A percentile compares a stretch with the other conserved stretches of the same genome.
These are phyloP conservation scores for Aporophyla nigra DNA, from an alignment of 2,888 invertebrate species.

Conservation along the genomic window DNA sequence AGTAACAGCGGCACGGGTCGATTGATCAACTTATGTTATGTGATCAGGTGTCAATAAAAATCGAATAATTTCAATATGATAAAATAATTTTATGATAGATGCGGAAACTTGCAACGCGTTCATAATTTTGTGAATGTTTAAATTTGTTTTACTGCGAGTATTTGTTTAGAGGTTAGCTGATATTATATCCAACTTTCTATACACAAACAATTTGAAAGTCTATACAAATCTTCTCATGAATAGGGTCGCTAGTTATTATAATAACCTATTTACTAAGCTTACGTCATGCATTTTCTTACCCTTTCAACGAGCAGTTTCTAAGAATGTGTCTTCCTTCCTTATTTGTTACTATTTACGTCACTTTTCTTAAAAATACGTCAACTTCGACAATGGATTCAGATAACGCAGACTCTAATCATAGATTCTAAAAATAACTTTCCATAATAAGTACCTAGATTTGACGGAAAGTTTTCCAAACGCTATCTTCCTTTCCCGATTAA, in stretches of 20 bases:
- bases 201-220: background rate
- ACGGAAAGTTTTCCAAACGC: background rate
- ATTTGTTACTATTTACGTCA: background rate
- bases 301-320: background rate
- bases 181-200: background rate
- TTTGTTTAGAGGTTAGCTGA: background rate
- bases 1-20: no score
- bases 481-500: slow-evolving; percentile 25
- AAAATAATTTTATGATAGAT: background rate
- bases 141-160: background rate
- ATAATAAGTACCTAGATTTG: background rate
- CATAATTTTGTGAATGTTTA: background rate
- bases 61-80: background rate
- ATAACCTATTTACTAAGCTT: background rate
- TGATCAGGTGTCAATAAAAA: background rate
- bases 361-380: background rate
- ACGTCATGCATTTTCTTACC: background rate
- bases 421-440: slow-evolving; percentile 3
- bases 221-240: background rate
- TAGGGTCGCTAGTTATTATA: background rate
- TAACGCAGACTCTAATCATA: slow-evolving; percentile 4
- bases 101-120: background rate
- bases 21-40: no score
- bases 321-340: background rate
- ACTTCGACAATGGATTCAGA: background rate